Conservation (phyloP, 2,113 vertebrate genomes). For the Lophura nycthemera region DNA sequence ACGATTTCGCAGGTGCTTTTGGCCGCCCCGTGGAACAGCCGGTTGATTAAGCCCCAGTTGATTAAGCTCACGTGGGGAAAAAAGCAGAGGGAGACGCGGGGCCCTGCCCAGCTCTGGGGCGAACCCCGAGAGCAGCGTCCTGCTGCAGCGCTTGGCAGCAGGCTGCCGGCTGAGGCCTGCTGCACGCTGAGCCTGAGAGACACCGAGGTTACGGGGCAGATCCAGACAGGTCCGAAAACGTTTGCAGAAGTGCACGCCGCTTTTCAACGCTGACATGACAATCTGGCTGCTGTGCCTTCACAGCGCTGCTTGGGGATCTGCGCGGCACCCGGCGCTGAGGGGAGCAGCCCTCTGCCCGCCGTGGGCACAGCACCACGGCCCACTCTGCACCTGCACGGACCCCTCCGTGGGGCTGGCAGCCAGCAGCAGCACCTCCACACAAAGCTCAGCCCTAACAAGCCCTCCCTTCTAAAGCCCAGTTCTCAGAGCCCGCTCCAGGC, state of each 20-base stretch:
- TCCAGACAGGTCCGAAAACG: neutral
- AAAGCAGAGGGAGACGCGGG: neutral
- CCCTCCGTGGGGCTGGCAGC: rapidly evolving
- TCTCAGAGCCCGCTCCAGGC: neutral
- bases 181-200: rapidly evolving
- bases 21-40: neutral
- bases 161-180: neutral
- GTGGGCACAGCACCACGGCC: rapidly evolving
- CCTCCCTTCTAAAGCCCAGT: neutral
- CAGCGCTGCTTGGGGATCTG: rapidly evolving
- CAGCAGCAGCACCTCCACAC: neutral
- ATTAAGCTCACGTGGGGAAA: neutral
- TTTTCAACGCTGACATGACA: slow-evolving; percentile 50
- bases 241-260: neutral
- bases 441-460: neutral
- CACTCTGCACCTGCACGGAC: neutral
- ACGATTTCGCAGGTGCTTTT: slow-evolving; percentile 51
- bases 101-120: neutral
- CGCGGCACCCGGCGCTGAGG: rapidly evolving
- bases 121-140: neutral
- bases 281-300: neutral
- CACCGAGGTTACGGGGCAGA: neutral
- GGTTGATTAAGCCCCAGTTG: neutral
- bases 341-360: neutral
- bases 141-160: neutral